Conservation (phyloP, 2,888 invertebrate genomes). For the Galerucella calmariensis region DNA sequence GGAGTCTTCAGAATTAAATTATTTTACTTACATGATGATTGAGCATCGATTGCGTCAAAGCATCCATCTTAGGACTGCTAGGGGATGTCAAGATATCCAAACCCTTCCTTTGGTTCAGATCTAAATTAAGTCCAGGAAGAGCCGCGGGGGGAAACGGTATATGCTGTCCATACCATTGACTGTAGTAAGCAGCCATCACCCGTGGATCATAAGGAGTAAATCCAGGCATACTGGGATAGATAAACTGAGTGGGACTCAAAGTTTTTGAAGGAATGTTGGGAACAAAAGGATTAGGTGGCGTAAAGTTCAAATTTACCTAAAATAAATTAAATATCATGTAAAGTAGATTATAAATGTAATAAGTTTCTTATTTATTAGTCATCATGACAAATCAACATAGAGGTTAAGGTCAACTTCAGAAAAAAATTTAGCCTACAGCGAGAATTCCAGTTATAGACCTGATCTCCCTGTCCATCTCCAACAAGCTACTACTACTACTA, state of each 20-base stretch:
- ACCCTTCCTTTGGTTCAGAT: conserved; percentile 52
- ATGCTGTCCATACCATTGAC: conserved; percentile 54
- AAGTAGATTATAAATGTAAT: no score
- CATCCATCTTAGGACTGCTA: conserved; percentile 47
- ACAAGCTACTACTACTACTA: no score
- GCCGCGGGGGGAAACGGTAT: conserved; percentile 54
- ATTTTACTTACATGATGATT: conserved; percentile 43
- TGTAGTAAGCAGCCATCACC: conserved; percentile 62
- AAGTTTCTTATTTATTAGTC: no score
- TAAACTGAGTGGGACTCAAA: conserved; percentile 61
- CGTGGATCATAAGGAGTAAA: conserved; percentile 63
- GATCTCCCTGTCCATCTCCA: no score
- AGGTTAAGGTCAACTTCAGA: no score
- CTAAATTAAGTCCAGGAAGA: conserved; percentile 49
- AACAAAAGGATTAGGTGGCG: conserved; percentile 64
- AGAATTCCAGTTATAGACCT: no score
- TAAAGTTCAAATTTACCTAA: conserved; percentile 59
- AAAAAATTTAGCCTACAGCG: no score
- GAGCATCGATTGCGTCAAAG: conserved; percentile 36
- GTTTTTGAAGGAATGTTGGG: conserved; percentile 62
- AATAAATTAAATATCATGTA: conserved; percentile 15
- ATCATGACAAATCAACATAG: no score
- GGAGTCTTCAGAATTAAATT: neutral
- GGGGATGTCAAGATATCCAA: conserved; percentile 52
- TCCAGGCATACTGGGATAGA: conserved; percentile 57